Evolutionary conservation across 1,140 invertebrate genomes (phyloP), one percentile per base, ranked within the genome.

Genomic region (Armadillidium nasatum): DNA sequence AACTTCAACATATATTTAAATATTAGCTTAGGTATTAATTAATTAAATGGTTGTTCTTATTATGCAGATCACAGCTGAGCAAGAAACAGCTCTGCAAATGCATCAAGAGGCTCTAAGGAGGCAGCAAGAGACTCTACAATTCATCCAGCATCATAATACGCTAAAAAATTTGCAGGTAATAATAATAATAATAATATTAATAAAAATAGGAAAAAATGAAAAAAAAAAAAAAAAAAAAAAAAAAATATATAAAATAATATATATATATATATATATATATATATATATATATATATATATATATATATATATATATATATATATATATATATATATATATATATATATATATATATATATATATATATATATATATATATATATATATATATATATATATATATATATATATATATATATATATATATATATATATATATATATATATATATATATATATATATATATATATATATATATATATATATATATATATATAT

Each of bases 131-230:
- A 86, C 86, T 80, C 86, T 87, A 81, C 86, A 86, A 81, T 85
- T 87, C 77, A 84, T 86, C 73, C 87, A 87, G 78, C 86, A 86
- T 72, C 85, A 86, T 71, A 86, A 88, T 78, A 88, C 86, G 82
- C 86, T 89, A 44, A 87, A 89, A 78, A 88, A 88, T 80, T 80
- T 89, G 44, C 88, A 89, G 83, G 87, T 88, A 77, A 82, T 84
- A 82, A 13, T 33, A 33, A 33, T 33, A 33, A 33, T 33, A 33
- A 33, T 33, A 33, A 33, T 33, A 33, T 3, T 33, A 33, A 33
- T 33, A 33, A 33, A 3, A 33, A 33, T 33, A 33, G 6, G 33
- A 3, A 33, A 33, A 3, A 33, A 33, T 33, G 6, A 33, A 3
- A 33, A 33, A 3, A 33, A 33, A 3, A 33, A 33, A 3, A 6